Base-by-base conservation (phyloP, 1,140 invertebrate genomes). In the Caenorhabditis tropicalis region DNA sequence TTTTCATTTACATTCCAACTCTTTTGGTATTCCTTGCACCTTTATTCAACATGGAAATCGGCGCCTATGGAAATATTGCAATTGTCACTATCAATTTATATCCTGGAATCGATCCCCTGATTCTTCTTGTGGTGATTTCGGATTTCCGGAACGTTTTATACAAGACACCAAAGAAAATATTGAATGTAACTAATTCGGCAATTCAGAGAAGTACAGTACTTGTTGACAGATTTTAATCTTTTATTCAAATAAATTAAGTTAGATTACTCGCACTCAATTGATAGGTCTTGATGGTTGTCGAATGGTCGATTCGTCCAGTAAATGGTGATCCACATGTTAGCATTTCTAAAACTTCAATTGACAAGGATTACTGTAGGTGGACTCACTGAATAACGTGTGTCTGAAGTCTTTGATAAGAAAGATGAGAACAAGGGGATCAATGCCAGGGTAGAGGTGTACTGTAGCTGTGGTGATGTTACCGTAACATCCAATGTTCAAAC, bases 391-490 rank as follows among this genome's bases (percentile, higher is more conserved):
- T 0, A 74, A 15, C 5, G 65, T 74, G 9, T 12, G n/a, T 31
- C 65, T 29, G 21, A 74, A 74, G 36, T 74, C 65, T 24, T 24
- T n/a, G n/a, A 74, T 74, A 3, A 74, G 19, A 24, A 74, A 43
- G 1, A 74, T n/a, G 4, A 74, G n/a, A 21, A 74, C 65, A n/a
- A 74, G 36, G 7, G 65, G 65, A 24, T 74, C 65, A 24, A 74
- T 74, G 43, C 65, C 65, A 39, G 65, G 65, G 12, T 74, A 74
- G 10, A 74, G n/a, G n/a, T 74, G 65, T 0, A 74, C 65, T 7
- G 65, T 74, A 24, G 65, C 36, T 2, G 65, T 74, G 1, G 65
- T 74, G 5, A 74, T 74, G n/a, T 74, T 74, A 1, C 65, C 65
- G 24, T 74, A 74, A 9, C 36, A 74, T 12, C 65, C 65, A n/a